Evolutionary conservation across 2,888 invertebrate genomes (phyloP), one percentile per base, ranked within the genome.

Genomic region (Strigamia maritima): DNA sequence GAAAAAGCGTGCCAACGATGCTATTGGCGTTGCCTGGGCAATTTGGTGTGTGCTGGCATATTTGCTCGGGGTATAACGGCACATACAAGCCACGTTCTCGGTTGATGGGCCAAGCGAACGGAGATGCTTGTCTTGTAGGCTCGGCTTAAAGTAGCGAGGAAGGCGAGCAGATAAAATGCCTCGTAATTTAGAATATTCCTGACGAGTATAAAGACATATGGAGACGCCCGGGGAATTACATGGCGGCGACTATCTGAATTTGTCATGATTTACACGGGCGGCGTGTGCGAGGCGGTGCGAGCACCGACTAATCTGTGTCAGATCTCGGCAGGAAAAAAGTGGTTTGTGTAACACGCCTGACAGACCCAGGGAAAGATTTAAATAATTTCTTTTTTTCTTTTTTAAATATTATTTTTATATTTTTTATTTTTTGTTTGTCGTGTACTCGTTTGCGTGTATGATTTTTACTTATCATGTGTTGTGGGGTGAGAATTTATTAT

Each of bases 1-100:
- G 54, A 54, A 54, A 54, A 54, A 54, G 54, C 54, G 54, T 54
- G 54, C 54, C 54, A 54, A 54, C 54, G 54, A 54, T 54, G 54
- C 54, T 54, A 54, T 54, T 54, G 54, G 54, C 54, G 54, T 54
- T 54, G 54, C 54, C 54, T 54, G 54, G 54, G 54, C 54, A 54
- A 54, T 54, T 54, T 54, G 54, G 54, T 54, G 54, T 54, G 54
- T 54, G 54, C 54, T 54, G 54, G 54, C 54, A 54, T 54, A 54
- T 54, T 54, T 54, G 54, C 54, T 54, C 54, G 19, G 54, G 54
- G 54, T 54, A 54, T 54, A 54, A 54, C 54, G 54, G 54, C 54
- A 54, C 54, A 54, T 54, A 54, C 54, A 54, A 54, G 54, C 54
- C 54, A 54, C 54, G 54, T 54, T 54, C 54, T 54, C 54, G 54